phyloP scores from a whole-genome alignment of 2,888 invertebrate species.

The Nipponacmea schrenckii region DNA sequence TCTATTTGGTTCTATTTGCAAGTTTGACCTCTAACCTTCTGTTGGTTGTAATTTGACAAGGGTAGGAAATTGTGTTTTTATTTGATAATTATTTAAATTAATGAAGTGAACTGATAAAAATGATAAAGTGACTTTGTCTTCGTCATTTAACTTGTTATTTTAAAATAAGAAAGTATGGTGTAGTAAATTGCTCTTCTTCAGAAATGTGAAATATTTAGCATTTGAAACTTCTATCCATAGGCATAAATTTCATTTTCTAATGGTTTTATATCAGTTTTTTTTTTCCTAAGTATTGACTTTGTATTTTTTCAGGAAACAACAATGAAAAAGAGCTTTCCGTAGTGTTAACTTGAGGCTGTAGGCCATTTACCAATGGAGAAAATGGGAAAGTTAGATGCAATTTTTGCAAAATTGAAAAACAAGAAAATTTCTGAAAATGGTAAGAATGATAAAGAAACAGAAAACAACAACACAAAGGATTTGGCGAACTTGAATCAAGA shows the following conservation, averaged over 20 bases:
- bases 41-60: neutral
- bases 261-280: too few relatives aligned
- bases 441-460: conserved; percentile 6
- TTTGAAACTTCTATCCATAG: too few relatives aligned
- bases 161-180: too few relatives aligned
- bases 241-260: too few relatives aligned
- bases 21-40: conserved; percentile 4
- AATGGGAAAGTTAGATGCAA: conserved; percentile 61
- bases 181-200: too few relatives aligned
- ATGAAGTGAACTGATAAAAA: neutral
- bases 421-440: neutral
- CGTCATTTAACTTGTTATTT: too few relatives aligned
- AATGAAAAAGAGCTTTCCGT: too few relatives aligned
- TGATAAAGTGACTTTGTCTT: too few relatives aligned
- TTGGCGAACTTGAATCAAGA: conserved; percentile 13
- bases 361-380: conserved; percentile 18
- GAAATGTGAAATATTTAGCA: too few relatives aligned
- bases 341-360: too few relatives aligned
- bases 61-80: conserved; percentile 7
- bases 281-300: too few relatives aligned
- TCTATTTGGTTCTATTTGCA: neutral
- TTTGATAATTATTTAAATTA: conserved; percentile 9
- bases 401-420: conserved; percentile 61
- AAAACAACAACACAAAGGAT: conserved; percentile 23
- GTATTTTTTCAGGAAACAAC: too few relatives aligned